Evolutionary conservation across 2,797 vertebrate species (phyloP).

Genomic region (Myotis vivesi): DNA sequence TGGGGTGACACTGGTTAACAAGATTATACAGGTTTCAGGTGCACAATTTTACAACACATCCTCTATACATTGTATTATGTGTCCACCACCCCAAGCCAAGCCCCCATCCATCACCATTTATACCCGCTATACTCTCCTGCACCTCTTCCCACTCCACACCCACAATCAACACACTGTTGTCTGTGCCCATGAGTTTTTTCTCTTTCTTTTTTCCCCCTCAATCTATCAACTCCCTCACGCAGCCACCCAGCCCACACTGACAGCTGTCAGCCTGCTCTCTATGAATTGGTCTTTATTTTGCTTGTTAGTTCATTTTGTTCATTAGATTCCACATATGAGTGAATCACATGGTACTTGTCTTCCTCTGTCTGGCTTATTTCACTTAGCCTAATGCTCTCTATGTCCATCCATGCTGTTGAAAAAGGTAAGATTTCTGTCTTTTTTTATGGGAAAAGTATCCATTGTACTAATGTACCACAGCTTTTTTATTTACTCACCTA

Average conservation of each 20-base stretch:
- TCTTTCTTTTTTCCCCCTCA: no score
- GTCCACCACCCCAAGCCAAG: neutral
- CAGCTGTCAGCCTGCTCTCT: neutral
- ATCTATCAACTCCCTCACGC: neutral
- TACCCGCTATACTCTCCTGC: neutral
- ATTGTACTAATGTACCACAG: neutral
- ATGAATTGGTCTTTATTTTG: neutral
- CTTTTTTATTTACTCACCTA: neutral
- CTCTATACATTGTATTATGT: neutral
- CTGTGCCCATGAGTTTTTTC: neutral
- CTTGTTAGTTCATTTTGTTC: neutral
- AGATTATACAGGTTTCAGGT: neutral
- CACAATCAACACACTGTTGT: neutral
- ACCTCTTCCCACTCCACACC: neutral
- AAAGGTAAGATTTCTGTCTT: neutral
- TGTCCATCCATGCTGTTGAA: neutral
- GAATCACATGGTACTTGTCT: neutral
- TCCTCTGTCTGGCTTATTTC: neutral
- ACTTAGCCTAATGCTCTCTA: neutral
- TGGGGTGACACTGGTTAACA: neutral
- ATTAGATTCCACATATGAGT: neutral
- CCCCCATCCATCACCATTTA: neutral
- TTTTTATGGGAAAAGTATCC: neutral
- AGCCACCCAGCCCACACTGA: neutral
- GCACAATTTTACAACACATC: neutral